Percentiles rank a stretch among this genome's conserved stretches.
Evolutionary conservation across 2,113 vertebrate genomes (phyloP).

Genomic region (Crotalus helleri): DNA sequence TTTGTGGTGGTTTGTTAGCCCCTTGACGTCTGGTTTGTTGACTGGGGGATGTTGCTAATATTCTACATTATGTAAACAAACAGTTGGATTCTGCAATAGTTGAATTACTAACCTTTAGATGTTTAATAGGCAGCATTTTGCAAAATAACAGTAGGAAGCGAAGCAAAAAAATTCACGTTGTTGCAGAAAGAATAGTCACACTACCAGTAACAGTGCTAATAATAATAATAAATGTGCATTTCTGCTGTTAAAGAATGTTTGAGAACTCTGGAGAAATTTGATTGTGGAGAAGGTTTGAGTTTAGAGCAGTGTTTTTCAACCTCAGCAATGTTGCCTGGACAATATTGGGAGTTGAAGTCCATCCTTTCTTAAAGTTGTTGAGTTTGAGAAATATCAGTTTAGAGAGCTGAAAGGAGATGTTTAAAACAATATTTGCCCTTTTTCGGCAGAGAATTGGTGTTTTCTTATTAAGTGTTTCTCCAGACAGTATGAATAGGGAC

Average conservation of each 20-base stretch:
- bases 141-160: not conserved
- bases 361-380: not conserved
- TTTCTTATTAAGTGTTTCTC: not conserved
- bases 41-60: no score
- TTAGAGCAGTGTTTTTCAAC: not conserved
- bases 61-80: no score
- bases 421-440: not conserved
- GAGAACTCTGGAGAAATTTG: not conserved
- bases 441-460: not conserved
- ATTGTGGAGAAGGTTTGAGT: no score
- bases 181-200: not conserved
- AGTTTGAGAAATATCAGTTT: not conserved
- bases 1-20: no score
- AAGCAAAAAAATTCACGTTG: not conserved
- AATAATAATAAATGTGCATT: not conserved
- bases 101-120: not conserved
- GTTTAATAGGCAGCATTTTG: not conserved
- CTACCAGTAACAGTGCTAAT: not conserved
- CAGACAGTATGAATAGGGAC: not conserved
- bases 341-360: not conserved
- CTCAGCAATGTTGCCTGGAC: not conserved
- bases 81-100: no score
- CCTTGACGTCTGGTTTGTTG: no score
- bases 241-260: not conserved
- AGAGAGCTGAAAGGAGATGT: not conserved